A percentile compares a stretch with the other conserved stretches of the same genome.
These are phyloP conservation scores for Tricholauxania praeusta DNA, from an alignment of 2,888 invertebrate species.

Conservation along the genomic window DNA sequence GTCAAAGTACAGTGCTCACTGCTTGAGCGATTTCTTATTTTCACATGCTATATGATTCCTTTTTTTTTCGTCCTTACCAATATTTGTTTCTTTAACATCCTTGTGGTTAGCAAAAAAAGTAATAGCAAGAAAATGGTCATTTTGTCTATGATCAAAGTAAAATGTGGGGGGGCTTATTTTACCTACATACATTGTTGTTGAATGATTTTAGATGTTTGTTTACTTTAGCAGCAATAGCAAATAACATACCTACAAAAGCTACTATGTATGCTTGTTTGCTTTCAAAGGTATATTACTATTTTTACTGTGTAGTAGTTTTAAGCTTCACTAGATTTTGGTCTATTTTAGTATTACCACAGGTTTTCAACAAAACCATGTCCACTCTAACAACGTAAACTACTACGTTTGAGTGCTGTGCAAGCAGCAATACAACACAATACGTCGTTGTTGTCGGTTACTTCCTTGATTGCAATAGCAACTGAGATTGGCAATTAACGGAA, in stretches of 20 bases:
- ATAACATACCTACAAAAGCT: too few species aligned
- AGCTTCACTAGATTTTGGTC: neutral
- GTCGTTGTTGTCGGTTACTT: conserved; percentile 33
- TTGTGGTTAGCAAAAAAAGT: conserved; percentile 46
- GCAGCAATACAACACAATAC: conserved; percentile 59
- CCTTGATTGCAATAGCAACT: conserved; percentile 59
- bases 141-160: too few species aligned
- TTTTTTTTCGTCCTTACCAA: neutral
- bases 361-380: too few species aligned
- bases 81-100: neutral
- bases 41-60: neutral
- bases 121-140: conserved; percentile 19
- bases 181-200: too few species aligned
- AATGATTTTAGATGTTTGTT: too few species aligned
- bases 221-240: too few species aligned
- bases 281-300: neutral
- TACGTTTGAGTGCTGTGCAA: conserved; percentile 61
- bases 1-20: neutral
- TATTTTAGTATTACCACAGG: neutral
- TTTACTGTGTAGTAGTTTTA: neutral
- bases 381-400: neutral
- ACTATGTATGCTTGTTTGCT: neutral
- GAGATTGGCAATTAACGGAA: conserved; percentile 67
- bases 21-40: conserved; percentile 2
- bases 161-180: too few species aligned